Conservation (phyloP, 2,797 vertebrate genomes). For the Siniperca undulata region DNA sequence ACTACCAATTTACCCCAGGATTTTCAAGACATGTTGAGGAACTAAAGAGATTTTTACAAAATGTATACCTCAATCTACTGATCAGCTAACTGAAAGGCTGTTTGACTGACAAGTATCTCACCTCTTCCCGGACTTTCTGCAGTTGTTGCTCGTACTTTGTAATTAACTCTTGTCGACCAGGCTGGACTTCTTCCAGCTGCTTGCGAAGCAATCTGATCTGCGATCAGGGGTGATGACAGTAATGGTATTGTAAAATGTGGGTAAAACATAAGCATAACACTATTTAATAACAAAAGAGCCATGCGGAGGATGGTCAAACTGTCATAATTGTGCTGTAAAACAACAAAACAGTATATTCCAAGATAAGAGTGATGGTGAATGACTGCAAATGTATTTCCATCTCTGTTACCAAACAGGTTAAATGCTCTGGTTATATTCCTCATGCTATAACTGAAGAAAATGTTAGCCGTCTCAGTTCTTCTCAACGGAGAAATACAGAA, state of each 20-base stretch:
- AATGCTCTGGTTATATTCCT: background rate
- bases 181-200: slow-evolving; percentile 86
- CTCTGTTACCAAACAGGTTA: background rate
- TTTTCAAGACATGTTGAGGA: background rate
- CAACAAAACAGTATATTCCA: background rate
- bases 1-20: background rate
- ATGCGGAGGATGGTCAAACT: background rate
- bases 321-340: background rate
- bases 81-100: background rate
- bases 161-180: slow-evolving; percentile 84
- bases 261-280: background rate
- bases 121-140: slow-evolving; percentile 84
- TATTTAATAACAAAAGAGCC: background rate
- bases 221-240: slow-evolving; percentile 1
- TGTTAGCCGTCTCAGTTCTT: background rate
- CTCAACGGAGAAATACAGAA: background rate
- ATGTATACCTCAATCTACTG: background rate
- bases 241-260: background rate
- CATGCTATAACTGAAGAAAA: background rate
- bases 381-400: background rate
- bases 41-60: background rate
- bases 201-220: slow-evolving; percentile 86
- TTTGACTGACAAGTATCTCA: slow-evolving; percentile 40
- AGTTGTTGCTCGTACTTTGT: slow-evolving; percentile 92
- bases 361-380: background rate